Percentiles rank a stretch among this genome's conserved stretches.
Conservation (phyloP, 2,888 invertebrate species). For the Thysanoteuthis rhombus region DNA sequence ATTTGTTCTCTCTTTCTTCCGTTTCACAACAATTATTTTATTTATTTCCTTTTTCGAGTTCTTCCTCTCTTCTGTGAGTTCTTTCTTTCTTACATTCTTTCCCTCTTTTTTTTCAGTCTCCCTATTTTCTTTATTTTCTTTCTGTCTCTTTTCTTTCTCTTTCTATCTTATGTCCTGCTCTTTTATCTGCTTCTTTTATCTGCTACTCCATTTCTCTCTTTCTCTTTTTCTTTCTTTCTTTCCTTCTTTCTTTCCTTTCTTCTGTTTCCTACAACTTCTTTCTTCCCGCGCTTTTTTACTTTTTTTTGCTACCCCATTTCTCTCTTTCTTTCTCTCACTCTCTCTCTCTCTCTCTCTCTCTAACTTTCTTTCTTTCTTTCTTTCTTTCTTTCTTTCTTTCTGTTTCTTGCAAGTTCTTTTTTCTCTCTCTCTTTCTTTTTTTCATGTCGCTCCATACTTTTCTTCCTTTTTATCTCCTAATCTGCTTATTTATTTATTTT, state of each 20-base stretch:
- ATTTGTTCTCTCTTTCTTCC: neutral
- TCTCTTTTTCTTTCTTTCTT: neutral
- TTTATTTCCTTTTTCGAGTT: neutral
- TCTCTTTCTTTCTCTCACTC: neutral
- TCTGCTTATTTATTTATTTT: too few species aligned
- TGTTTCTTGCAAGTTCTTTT: too few species aligned
- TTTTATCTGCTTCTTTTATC: too few species aligned
- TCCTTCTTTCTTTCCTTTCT: neutral
- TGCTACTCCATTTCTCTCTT: too few species aligned
- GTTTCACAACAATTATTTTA: too few species aligned
- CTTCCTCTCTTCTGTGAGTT: neutral
- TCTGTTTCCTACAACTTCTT: neutral
- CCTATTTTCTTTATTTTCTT: neutral
- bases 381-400: too few species aligned
- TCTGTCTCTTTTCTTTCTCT: neutral
- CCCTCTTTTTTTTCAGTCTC: neutral
- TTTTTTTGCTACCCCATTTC: rapidly evolving
- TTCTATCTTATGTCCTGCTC: too few species aligned
- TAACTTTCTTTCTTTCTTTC: neutral
- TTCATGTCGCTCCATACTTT: too few species aligned
- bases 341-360: neutral
- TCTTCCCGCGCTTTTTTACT: neutral
- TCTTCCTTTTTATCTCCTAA: too few species aligned
- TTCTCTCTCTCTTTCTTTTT: too few species aligned
- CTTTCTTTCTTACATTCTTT: neutral